Conservation (phyloP, 2,888 invertebrate genomes). For the Reticulitermes lucifugus region DNA sequence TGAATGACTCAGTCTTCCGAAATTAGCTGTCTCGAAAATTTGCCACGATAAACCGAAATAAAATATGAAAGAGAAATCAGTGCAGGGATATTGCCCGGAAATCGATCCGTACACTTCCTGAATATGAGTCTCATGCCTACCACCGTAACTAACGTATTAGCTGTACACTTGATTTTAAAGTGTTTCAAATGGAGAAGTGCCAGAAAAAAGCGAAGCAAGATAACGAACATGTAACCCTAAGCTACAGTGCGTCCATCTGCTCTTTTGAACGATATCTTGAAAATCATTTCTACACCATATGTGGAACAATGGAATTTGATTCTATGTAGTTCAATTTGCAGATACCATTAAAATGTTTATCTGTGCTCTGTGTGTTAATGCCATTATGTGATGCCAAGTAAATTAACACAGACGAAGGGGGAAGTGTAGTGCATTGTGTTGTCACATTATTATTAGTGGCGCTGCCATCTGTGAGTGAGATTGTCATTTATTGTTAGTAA, state of each 20-base stretch:
- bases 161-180: too few relatives aligned
- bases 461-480: constrained; percentile 37
- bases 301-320: constrained; percentile 26
- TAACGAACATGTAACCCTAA: background rate
- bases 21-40: too few relatives aligned
- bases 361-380: constrained; percentile 16
- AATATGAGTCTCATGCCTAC: too few relatives aligned
- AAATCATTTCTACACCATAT: constrained; percentile 3
- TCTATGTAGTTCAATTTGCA: constrained; percentile 34
- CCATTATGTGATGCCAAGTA: constrained; percentile 35
- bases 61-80: too few relatives aligned
- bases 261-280: background rate
- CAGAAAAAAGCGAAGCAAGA: background rate
- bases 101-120: too few relatives aligned
- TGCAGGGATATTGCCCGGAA: too few relatives aligned
- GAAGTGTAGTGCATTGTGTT: constrained; percentile 39
- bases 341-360: constrained; percentile 37
- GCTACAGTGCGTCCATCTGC: background rate
- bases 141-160: too few relatives aligned
- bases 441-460: constrained; percentile 41
- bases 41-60: too few relatives aligned
- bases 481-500: constrained; percentile 21
- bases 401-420: constrained; percentile 30
- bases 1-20: too few relatives aligned
- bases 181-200: too few relatives aligned